phyloP scores from a whole-genome alignment of 1,140 invertebrate genomes.

The Hycleus phaleratus region DNA sequence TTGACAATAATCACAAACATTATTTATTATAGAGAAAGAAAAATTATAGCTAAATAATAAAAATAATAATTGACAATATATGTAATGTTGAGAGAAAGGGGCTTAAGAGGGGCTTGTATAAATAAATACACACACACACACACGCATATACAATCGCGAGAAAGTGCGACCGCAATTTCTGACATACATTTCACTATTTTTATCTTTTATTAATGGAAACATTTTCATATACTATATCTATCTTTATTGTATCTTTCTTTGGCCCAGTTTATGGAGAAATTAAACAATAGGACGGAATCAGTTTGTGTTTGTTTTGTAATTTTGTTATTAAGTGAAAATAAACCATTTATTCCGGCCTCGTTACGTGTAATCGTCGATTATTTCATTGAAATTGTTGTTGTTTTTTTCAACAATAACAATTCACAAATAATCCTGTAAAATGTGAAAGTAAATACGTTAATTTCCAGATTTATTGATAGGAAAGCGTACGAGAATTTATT shows the following conservation, averaged over 20 bases:
- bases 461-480: too few species aligned
- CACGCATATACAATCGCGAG: constrained; percentile 23
- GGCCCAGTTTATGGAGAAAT: constrained; percentile 31
- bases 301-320: constrained; percentile 25
- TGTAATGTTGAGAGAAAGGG: not conserved
- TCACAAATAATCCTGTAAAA: too few species aligned
- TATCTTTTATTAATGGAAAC: constrained; percentile 20
- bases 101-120: not conserved
- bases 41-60: not conserved
- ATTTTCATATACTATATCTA: constrained; percentile 17
- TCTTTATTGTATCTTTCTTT: constrained; percentile 26
- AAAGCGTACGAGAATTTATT: too few species aligned
- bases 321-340: constrained; percentile 27
- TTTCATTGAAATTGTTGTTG: constrained; percentile 5
- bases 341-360: constrained; percentile 2
- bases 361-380: constrained; percentile 9
- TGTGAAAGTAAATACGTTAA: too few species aligned
- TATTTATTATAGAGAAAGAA: not conserved
- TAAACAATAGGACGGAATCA: constrained; percentile 27
- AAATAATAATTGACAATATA: not conserved
- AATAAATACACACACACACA: constrained; percentile 9
- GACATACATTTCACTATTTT: constrained; percentile 32
- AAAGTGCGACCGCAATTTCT: constrained; percentile 32
- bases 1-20: constrained; percentile 1
- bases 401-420: too few species aligned